Conservation (phyloP, 2,797 vertebrate species). For the Sebastes hubbsi region DNA sequence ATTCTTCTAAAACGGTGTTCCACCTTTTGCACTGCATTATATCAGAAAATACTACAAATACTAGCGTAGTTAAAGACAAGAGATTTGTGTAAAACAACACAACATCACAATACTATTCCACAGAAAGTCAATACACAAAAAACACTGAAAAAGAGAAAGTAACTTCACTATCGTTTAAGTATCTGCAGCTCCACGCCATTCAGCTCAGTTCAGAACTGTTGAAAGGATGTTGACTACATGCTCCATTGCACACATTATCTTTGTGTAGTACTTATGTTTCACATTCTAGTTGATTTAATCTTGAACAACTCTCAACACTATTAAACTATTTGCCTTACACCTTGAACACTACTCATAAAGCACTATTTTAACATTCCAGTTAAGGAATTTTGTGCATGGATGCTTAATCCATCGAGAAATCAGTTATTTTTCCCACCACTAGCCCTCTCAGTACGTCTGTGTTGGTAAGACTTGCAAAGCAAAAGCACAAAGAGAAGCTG, state of each 20-base stretch:
- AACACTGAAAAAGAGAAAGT: background rate
- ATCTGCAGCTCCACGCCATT: background rate
- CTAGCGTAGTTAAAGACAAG: background rate
- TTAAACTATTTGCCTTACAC: background rate
- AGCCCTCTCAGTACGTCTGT: background rate
- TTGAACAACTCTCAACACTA: background rate
- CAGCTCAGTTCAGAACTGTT: background rate
- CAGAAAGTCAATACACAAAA: background rate
- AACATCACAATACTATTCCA: background rate
- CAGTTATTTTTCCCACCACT: background rate
- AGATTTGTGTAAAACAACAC: background rate
- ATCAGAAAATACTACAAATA: background rate
- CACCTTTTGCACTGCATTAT: background rate
- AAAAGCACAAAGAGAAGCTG: slow-evolving; percentile 1
- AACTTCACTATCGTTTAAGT: background rate
- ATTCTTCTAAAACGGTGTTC: too few species aligned
- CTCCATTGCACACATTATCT: background rate
- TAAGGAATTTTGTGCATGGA: background rate
- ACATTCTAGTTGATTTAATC: background rate
- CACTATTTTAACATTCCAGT: background rate
- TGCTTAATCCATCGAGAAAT: background rate
- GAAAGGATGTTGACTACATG: background rate
- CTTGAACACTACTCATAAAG: background rate
- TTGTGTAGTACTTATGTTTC: background rate
- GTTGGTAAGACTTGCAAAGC: background rate